phyloP scores from a whole-genome alignment of 92 coral and sea anemone species.

The Palythoa grandis region DNA sequence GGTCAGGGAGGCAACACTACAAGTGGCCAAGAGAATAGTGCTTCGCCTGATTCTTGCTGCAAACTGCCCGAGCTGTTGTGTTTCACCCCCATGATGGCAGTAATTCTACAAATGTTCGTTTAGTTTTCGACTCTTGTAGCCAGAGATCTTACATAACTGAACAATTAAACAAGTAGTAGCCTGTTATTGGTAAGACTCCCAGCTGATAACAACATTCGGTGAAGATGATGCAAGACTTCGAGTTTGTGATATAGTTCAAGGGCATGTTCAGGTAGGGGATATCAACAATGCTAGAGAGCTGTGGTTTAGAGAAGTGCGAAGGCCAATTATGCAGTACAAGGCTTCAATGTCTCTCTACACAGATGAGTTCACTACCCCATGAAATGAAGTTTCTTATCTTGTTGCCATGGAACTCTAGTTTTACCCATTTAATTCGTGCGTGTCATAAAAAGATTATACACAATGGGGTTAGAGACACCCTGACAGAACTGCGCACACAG shows the following conservation, averaged over 20 bases:
- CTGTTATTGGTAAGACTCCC: too few species aligned
- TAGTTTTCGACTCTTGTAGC: neutral
- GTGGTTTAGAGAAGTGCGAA: constrained; percentile 50
- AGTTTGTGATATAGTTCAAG: neutral
- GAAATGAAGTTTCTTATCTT: constrained; percentile 42
- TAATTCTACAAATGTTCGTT: neutral
- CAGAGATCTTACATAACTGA: neutral
- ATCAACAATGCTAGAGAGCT: constrained; percentile 26
- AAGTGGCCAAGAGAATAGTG: too few species aligned
- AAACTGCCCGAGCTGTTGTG: neutral
- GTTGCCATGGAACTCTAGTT: constrained; percentile 45
- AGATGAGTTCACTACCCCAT: constrained; percentile 41
- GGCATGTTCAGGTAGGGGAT: constrained; percentile 46
- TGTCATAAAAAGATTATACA: constrained; percentile 44
- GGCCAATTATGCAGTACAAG: constrained; percentile 40
- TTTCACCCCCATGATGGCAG: neutral
- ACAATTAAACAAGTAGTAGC: too few species aligned
- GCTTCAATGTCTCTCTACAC: constrained; percentile 37
- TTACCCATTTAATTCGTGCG: constrained; percentile 40
- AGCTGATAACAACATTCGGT: too few species aligned
- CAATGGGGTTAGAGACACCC: constrained; percentile 50
- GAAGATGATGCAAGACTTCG: too few species aligned
- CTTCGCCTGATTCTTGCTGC: neutral
- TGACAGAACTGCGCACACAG: constrained; percentile 39
- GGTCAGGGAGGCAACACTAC: too few species aligned